These are phyloP conservation scores for Uloborus diversus DNA, from an alignment of 1,140 invertebrate species.

Conservation along the genomic window DNA sequence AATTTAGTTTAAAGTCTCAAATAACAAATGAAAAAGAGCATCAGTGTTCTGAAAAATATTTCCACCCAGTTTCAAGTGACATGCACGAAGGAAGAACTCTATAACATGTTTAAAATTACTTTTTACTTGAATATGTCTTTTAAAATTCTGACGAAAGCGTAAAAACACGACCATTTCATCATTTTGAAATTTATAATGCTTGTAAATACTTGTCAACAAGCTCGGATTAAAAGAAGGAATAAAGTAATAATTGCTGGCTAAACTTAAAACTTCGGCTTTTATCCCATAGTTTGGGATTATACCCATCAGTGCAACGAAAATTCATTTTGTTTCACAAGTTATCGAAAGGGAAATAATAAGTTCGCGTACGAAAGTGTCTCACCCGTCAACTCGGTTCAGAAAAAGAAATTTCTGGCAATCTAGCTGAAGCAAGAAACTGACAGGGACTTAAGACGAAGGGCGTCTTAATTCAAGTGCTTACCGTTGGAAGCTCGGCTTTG, in stretches of 20 bases:
- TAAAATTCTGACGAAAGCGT: too few relatives aligned
- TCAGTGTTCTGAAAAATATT: too few relatives aligned
- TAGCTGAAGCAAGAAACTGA: conserved; percentile 55
- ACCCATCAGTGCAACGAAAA: conserved; percentile 14
- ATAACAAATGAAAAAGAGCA: too few relatives aligned
- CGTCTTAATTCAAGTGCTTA: conserved; percentile 56
- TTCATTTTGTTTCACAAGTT: conserved; percentile 46
- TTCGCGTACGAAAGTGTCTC: conserved; percentile 44
- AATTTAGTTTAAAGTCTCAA: too few relatives aligned
- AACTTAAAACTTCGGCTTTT: neutral
- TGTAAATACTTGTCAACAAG: too few relatives aligned
- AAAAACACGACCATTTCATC: too few relatives aligned
- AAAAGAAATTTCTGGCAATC: conserved; percentile 45
- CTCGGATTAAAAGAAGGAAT: too few relatives aligned
- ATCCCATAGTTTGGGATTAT: neutral
- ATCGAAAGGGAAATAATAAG: conserved; percentile 50
- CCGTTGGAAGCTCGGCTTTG: conserved; percentile 43
- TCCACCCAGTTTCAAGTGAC: too few relatives aligned
- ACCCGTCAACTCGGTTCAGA: neutral
- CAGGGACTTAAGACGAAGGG: conserved; percentile 49
- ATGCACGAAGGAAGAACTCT: too few relatives aligned
- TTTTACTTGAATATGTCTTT: too few relatives aligned
- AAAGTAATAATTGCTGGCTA: neutral
- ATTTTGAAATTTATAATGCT: too few relatives aligned
- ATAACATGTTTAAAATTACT: too few relatives aligned